These are phyloP conservation scores for Hydrocynus forskahlii DNA, from an alignment of 2,797 vertebrate species.

Conservation along the genomic window DNA sequence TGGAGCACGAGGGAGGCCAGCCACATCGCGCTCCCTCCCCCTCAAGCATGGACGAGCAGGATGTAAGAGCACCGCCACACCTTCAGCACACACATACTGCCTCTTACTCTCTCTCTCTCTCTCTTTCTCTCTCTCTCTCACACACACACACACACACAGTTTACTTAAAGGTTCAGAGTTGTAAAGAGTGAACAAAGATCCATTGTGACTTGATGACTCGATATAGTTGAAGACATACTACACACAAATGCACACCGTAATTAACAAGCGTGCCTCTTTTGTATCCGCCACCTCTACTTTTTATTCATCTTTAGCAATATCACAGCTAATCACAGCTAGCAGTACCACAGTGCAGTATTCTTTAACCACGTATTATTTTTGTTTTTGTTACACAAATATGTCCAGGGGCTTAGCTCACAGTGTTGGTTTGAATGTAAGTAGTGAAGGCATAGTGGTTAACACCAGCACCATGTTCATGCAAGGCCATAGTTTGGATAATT, in stretches of 20 bases:
- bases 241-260: not conserved
- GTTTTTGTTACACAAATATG: no score
- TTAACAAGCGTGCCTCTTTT: not conserved
- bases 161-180: not conserved
- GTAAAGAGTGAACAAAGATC: conserved; percentile 9
- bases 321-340: not conserved
- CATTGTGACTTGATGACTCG: not conserved
- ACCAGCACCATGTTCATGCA: no score
- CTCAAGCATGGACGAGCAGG: conserved; percentile 91
- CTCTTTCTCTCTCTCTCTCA: no score
- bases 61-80: conserved; percentile 75
- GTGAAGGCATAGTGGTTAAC: no score
- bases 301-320: not conserved
- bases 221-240: not conserved
- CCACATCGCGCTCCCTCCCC: conserved; percentile 84
- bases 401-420: no score
- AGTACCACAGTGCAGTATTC: not conserved
- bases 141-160: not conserved
- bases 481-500: no score
- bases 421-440: no score
- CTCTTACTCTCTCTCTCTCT: conserved; percentile 15
- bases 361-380: not conserved
- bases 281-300: not conserved
- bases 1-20: conserved; percentile 89
- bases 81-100: conserved; percentile 45